phyloP scores from a whole-genome alignment of 2,888 invertebrate genomes.

The Stomorhina lunata region DNA sequence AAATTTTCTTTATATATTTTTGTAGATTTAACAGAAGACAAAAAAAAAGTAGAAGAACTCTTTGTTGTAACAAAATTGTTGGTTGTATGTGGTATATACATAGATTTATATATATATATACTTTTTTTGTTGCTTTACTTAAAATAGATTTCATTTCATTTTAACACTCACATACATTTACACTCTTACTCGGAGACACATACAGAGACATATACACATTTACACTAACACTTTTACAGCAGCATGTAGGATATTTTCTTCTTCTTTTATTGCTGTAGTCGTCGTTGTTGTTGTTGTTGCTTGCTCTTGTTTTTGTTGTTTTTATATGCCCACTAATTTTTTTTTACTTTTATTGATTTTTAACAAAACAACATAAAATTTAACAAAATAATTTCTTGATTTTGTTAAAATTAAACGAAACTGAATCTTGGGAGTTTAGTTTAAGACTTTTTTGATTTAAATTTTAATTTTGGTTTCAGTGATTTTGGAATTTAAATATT shows the following conservation, averaged over 20 bases:
- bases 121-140: conserved; percentile 32
- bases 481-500: neutral
- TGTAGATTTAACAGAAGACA: neutral
- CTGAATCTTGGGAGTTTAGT: neutral
- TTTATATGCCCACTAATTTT: conserved; percentile 58
- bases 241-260: conserved; percentile 50
- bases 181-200: neutral
- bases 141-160: conserved; percentile 59
- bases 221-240: conserved; percentile 42
- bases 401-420: neutral
- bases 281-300: neutral
- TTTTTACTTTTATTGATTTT: conserved; percentile 66
- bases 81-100: neutral
- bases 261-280: neutral
- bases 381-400: neutral
- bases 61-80: conserved; percentile 15
- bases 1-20: neutral
- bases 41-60: neutral
- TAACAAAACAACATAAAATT: conserved; percentile 58
- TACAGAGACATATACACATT: neutral
- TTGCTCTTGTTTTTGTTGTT: conserved; percentile 34
- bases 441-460: neutral
- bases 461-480: neutral
- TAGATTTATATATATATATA: neutral
- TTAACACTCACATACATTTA: conserved; percentile 45